Base-by-base conservation (phyloP, 2,888 invertebrate species). In the Noctua janthina region DNA sequence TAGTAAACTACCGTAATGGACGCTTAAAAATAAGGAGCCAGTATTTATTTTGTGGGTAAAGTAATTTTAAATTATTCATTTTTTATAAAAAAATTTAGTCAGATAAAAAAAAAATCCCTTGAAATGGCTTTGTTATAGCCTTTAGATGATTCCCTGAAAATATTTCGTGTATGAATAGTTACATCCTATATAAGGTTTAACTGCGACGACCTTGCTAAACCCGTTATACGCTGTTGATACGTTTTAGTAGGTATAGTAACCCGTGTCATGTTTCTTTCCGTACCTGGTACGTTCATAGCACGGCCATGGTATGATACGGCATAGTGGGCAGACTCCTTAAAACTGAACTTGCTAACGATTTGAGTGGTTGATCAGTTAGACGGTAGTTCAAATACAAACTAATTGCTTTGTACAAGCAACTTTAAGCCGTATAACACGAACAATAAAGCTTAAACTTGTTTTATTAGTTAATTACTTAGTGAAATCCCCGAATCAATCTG, bases 271-370 rank as follows among this genome's bases (percentile, higher is more conserved):
- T 54, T 54, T 54, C 2, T 54, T 54, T 54, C 54, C 20, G 54
- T 54, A 8, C 54, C 54, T 20, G 54, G 15, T 56, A 56, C 11
- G 23, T 56, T 56, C 56, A 56, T 56, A 56, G 56, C 56, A 56
- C 56, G 56, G 4, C 3, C n/a, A 13, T n/a, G 59, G n/a, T 59
- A n/a, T 8, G n/a, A 4, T 56, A n/a, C 59, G 11, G 5, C 11
- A 0, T 59, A n/a, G 13, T 59, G n/a, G 13, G 1, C 59, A 13
- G n/a, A 13, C 13, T n/a, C n/a, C 59, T 59, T 29, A 43, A 54
- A 77, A 29, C 43, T 51, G 15, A 80, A 75, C 80, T 80, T 15
- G 1, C 67, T 46, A 80, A 75, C 54, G 4, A 75, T 70, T 81
- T 69, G 35, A 62, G 35, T 64, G n/a, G 62, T 69, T 62, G 0